phyloP scores from a whole-genome alignment of 2,888 invertebrate species.

The Caenorhabditis angaria region DNA sequence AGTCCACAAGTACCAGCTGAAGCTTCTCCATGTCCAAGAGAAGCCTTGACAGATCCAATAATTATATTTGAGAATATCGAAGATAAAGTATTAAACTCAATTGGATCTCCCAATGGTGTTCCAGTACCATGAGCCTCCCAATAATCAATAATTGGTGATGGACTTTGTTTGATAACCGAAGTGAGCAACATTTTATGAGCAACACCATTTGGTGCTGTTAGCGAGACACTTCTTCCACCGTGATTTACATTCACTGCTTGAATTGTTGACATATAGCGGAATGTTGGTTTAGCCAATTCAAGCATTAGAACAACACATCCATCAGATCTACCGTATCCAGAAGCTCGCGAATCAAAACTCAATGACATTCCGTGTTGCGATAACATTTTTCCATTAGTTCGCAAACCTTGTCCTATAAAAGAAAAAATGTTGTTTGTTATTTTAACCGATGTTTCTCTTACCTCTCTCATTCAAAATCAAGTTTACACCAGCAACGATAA shows the following conservation, averaged over 20 bases:
- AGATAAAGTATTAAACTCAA: conserved; percentile 66
- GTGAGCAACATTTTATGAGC: conserved; percentile 64
- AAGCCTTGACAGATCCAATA: conserved; percentile 61
- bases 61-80: conserved; percentile 46
- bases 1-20: conserved; percentile 67
- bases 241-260: conserved; percentile 67
- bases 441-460: neutral
- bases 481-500: conserved; percentile 85
- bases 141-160: conserved; percentile 42
- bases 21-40: conserved; percentile 69
- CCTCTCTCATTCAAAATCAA: conserved; percentile 74
- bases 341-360: conserved; percentile 71
- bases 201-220: conserved; percentile 70
- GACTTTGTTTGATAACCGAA: conserved; percentile 26
- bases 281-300: conserved; percentile 54
- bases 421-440: neutral
- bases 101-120: conserved; percentile 71
- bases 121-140: conserved; percentile 73
- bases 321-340: conserved; percentile 73
- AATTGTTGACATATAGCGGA: conserved; percentile 48
- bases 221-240: conserved; percentile 69
- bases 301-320: conserved; percentile 71
- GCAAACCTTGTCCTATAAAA: conserved; percentile 50
- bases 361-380: conserved; percentile 70
- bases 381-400: conserved; percentile 70